phyloP scores from a whole-genome alignment of 2,113 vertebrate species.

The Elaphurus davidianus region DNA sequence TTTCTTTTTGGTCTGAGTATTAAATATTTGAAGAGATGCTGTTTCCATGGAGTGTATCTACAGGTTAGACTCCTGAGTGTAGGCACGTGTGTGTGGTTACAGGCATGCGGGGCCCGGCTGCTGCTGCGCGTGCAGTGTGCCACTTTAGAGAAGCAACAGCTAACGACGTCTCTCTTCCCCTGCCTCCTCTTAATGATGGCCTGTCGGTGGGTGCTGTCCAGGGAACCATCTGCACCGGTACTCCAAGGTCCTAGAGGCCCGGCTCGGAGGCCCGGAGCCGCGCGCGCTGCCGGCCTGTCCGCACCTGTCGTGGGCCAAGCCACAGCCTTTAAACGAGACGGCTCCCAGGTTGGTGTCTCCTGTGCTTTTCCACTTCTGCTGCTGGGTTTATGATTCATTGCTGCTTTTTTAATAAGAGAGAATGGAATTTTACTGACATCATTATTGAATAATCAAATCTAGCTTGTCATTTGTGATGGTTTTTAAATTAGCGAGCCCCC shows the following conservation, averaged over 20 bases:
- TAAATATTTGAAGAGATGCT: neutral
- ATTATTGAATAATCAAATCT: neutral
- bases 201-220: constrained; percentile 55
- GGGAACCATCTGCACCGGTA: constrained; percentile 98
- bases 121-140: fast-evolving
- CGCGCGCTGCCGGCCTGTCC: constrained; percentile 96
- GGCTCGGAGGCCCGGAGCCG: constrained; percentile 94
- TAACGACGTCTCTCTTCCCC: neutral
- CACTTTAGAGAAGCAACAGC: neutral
- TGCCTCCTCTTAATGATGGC: neutral
- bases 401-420: neutral
- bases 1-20: neutral
- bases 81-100: fast-evolving
- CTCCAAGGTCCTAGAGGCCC: constrained; percentile 96
- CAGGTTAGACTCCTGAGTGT: neutral
- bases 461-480: neutral
- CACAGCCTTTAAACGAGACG: constrained; percentile 97
- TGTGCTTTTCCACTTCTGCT: neutral
- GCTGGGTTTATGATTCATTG: neutral
- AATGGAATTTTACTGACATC: constrained; percentile 32
- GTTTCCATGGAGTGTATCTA: fast-evolving
- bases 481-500: neutral
- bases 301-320: constrained; percentile 98
- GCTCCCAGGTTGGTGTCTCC: constrained; percentile 90
- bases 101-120: neutral